phyloP scores from a whole-genome alignment of 2,113 vertebrate species.

The Cephalopterus ornatus region DNA sequence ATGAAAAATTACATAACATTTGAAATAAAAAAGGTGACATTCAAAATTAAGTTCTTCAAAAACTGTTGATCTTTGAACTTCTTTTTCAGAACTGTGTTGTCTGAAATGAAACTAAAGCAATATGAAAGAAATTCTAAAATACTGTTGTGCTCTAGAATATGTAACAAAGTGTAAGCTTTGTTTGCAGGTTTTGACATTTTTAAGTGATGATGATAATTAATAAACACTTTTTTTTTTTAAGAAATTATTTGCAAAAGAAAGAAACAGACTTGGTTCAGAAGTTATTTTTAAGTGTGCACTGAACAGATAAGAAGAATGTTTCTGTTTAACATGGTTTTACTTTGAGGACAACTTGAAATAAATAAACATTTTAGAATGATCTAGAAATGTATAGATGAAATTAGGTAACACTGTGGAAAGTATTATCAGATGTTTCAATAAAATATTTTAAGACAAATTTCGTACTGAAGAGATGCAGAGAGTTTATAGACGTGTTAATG shows the following conservation, averaged over 20 bases:
- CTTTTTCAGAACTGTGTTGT: neutral
- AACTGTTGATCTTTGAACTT: neutral
- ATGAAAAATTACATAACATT: neutral
- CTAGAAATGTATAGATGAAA: neutral
- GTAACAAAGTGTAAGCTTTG: neutral
- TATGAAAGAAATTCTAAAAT: neutral
- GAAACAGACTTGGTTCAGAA: neutral
- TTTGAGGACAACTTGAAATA: neutral
- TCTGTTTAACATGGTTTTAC: neutral
- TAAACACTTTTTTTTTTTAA: neutral
- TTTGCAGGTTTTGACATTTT: neutral
- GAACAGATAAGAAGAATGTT: neutral
- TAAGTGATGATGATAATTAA: neutral
- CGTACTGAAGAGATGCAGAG: neutral
- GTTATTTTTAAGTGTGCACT: neutral
- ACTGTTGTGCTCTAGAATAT: neutral
- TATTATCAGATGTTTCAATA: neutral
- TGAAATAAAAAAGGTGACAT: neutral
- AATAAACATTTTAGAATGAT: neutral
- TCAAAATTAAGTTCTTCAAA: neutral
- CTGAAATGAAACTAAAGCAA: neutral
- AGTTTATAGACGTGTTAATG: neutral
- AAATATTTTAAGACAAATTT: neutral
- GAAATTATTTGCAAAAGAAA: neutral
- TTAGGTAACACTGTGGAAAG: neutral